A percentile compares a stretch with the other conserved stretches of the same genome.
Evolutionary conservation across 2,888 invertebrate genomes (phyloP).

Genomic region (Liposcelis brunnea): DNA sequence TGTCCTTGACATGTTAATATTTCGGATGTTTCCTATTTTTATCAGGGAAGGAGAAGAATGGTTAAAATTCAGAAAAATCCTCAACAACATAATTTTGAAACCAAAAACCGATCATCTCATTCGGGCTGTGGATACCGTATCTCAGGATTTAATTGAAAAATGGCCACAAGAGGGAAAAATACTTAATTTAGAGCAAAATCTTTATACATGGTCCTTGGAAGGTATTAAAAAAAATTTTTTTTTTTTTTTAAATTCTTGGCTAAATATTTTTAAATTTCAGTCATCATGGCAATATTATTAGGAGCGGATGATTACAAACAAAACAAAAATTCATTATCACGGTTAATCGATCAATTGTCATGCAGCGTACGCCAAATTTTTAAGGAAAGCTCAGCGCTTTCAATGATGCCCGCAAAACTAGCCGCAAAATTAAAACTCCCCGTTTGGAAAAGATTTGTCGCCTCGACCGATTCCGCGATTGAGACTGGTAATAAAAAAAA

Average conservation of each 20-base stretch:
- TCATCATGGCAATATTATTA: slow-evolving; percentile 37
- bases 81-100: slow-evolving; percentile 55
- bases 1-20: too few species aligned
- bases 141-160: slow-evolving; percentile 32
- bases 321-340: slow-evolving; percentile 24
- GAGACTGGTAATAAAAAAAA: slow-evolving; percentile 32
- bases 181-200: slow-evolving; percentile 43
- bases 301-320: slow-evolving; percentile 22
- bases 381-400: slow-evolving; percentile 48
- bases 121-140: slow-evolving; percentile 34
- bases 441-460: slow-evolving; percentile 55
- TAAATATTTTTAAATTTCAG: slow-evolving; percentile 29
- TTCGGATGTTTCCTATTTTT: too few species aligned
- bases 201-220: slow-evolving; percentile 65
- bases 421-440: slow-evolving; percentile 44
- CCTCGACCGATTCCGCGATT: slow-evolving; percentile 44
- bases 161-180: slow-evolving; percentile 31
- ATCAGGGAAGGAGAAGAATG: slow-evolving; percentile 60
- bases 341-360: slow-evolving; percentile 37
- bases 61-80: slow-evolving; percentile 48
- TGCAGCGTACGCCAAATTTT: slow-evolving; percentile 53
- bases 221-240: slow-evolving; percentile 31
- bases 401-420: slow-evolving; percentile 45
- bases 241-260: slow-evolving; percentile 1
- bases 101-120: slow-evolving; percentile 40